Evolutionary conservation across 2,797 vertebrate genomes (phyloP), one percentile per base, ranked within the genome.

Genomic region (Bradypodion ventrale): DNA sequence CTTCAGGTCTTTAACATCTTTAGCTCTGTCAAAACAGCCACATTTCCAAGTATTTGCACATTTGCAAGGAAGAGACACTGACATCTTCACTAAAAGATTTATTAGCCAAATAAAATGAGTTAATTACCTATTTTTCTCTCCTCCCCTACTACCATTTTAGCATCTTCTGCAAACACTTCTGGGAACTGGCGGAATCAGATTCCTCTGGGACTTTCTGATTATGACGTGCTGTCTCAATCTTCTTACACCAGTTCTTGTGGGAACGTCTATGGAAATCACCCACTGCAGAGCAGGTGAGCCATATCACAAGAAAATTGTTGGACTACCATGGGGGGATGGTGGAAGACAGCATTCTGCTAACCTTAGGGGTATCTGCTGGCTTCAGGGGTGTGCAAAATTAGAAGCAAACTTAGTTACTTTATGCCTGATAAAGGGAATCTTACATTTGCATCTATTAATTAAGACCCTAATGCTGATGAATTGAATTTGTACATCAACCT

Each of bases 201-300:
- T 84, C 94, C 96, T 0, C 77, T 95, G 60, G 96, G 96, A 40
- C 95, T 97, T 77, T 80, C 95, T 0, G 97, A 99, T 56, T 98
- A 97, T 0, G 96, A 97, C 88, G 89, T 95, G 1, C 91, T 96
- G 1, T 95, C 96, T 56, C 96, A 96, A 29, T 96, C 97, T 86
- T 92, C 97, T 52, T 98, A 97, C 0, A 73, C 94, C 72, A 94
- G 96, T 92, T 96, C 96, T 68, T 98, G 98, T 0, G 95, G 90
- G 79, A 95, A 93, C 4, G 92, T 95, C 83, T 96, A 97, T 87
- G 96, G 96, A 93, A 95, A 93, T 95, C 94, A 97, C 89, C 92
- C 97, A 86, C 80, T 97, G 93, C 97, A 98, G 84, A 97, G 92
- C 97, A 98, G 98, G 98, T 99, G 94, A 98, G 97, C 82, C 29